phyloP scores from a whole-genome alignment of 2,797 vertebrate genomes.

The Hydrocynus forskahlii region DNA sequence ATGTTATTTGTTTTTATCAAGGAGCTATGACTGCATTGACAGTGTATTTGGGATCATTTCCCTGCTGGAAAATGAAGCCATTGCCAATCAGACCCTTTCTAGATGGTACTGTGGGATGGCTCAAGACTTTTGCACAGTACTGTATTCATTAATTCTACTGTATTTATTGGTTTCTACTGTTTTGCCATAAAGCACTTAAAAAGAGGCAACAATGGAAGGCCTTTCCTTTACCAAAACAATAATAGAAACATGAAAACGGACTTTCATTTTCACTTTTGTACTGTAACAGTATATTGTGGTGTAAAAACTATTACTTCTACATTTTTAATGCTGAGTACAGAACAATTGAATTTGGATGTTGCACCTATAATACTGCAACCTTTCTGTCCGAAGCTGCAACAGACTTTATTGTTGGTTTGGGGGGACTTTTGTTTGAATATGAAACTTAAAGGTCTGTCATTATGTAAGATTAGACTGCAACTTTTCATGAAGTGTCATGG shows the following conservation, averaged over 20 bases:
- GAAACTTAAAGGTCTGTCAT: slow-evolving; percentile 11
- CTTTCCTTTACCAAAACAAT: too few relatives aligned
- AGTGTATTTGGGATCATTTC: too few relatives aligned
- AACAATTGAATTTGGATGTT: not conserved
- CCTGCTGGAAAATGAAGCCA: too few relatives aligned
- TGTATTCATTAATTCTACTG: too few relatives aligned
- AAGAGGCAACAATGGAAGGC: not conserved
- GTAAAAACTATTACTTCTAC: not conserved
- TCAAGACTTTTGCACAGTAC: too few relatives aligned
- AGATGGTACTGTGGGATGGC: too few relatives aligned
- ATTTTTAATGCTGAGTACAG: not conserved
- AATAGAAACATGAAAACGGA: too few relatives aligned
- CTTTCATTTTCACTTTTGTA: too few relatives aligned
- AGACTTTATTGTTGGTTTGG: not conserved
- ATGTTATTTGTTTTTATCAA: too few relatives aligned
- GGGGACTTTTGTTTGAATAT: not conserved
- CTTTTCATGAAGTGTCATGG: slow-evolving; percentile 29
- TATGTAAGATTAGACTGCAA: slow-evolving; percentile 11
- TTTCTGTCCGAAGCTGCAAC: not conserved
- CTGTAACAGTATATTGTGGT: not conserved
- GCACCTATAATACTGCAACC: not conserved
- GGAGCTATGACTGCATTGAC: too few relatives aligned
- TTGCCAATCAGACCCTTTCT: too few relatives aligned
- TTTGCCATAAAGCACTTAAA: not conserved
- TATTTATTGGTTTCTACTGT: not conserved